phyloP scores from a whole-genome alignment of 2,113 vertebrate species.

The Cyphomyrus plagiostoma region DNA sequence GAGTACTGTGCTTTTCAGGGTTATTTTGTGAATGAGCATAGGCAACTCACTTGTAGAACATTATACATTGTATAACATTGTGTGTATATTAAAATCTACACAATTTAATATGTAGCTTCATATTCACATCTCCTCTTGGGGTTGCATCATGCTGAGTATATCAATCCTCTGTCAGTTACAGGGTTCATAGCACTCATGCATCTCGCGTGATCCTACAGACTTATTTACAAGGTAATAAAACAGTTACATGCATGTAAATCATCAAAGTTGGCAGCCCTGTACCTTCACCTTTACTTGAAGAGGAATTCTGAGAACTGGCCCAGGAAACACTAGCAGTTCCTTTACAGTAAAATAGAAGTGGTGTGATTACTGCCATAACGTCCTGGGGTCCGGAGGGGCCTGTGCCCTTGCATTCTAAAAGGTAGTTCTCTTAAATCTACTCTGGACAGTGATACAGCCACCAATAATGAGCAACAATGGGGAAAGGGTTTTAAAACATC shows the following conservation, averaged over 20 bases:
- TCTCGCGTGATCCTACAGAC: background rate
- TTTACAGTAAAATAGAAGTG: background rate
- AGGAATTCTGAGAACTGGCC: background rate
- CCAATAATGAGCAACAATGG: background rate
- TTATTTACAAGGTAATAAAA: background rate
- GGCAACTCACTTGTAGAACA: background rate
- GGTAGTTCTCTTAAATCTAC: background rate
- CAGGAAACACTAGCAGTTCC: background rate
- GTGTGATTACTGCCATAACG: background rate
- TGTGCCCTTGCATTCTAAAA: background rate
- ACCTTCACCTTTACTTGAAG: background rate
- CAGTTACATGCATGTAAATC: background rate
- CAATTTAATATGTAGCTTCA: background rate
- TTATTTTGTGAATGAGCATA: background rate
- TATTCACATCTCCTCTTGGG: background rate
- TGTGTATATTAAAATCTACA: background rate
- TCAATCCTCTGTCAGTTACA: background rate
- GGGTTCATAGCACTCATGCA: background rate
- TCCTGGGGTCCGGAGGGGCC: background rate
- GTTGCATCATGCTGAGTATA: background rate
- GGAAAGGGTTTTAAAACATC: background rate
- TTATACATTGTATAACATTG: background rate
- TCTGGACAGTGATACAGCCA: background rate
- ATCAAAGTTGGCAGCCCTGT: background rate
- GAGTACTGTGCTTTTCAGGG: background rate